Evolutionary conservation across 2,113 vertebrate species (phyloP).

Genomic region (Peromyscus polionotus): DNA sequence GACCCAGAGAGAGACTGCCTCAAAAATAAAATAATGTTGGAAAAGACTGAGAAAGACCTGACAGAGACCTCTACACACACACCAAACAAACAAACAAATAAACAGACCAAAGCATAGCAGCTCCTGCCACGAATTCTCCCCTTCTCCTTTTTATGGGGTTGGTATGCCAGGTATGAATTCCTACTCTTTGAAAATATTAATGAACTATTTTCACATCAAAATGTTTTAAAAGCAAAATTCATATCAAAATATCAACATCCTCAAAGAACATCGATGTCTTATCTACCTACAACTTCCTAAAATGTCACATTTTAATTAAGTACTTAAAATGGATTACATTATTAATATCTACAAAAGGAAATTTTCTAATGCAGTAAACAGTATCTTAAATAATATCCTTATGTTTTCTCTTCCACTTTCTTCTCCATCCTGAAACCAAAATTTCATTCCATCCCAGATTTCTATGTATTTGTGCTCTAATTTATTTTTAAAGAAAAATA

Average conservation of each 20-base stretch:
- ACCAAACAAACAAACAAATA: not conserved
- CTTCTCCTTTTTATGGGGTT: not conserved
- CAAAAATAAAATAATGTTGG: not conserved
- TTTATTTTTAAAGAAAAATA: not conserved
- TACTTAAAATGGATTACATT: conserved; percentile 64
- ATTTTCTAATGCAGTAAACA: conserved; percentile 35
- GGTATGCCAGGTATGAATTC: not conserved
- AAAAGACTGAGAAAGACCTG: not conserved
- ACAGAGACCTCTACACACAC: not conserved
- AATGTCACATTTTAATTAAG: conserved; percentile 72
- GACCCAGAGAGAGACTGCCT: not conserved
- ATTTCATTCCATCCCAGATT: not conserved
- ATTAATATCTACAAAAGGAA: conserved; percentile 56
- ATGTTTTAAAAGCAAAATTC: conserved; percentile 11
- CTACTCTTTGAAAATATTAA: not conserved
- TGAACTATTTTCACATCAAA: not conserved
- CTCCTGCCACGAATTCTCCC: not conserved
- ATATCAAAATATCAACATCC: conserved; percentile 46
- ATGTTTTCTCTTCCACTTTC: not conserved
- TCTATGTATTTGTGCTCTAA: not conserved
- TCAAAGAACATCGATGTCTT: conserved; percentile 30
- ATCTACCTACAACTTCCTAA: conserved; percentile 35
- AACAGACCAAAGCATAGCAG: not conserved
- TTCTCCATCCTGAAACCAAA: not conserved
- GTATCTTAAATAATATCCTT: conserved; percentile 37